Evolutionary conservation across 2,888 invertebrate species (phyloP), one percentile per base, ranked within the genome.

Genomic region (Netelia inedita): DNA sequence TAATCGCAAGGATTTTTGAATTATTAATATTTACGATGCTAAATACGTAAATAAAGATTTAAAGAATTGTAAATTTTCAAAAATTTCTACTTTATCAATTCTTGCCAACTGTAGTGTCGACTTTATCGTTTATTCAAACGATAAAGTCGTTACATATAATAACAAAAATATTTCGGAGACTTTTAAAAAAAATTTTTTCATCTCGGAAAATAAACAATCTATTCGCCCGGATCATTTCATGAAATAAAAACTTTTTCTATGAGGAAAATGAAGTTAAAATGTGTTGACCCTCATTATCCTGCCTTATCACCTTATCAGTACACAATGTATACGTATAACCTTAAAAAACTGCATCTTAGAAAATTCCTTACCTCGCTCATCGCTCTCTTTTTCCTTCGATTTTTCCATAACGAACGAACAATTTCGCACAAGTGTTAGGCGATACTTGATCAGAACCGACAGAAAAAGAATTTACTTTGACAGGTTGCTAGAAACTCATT

Each of bases 321-420:
- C n/a, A 16, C 10, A 19, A 2, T 9, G 23, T 19, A 43, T 14
- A n/a, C 14, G 19, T 65, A 23, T 57, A 16, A 23, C 73, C 53
- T 41, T 8, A 21, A 66, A 57, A 66, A 9, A 41, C 6, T 2
- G 16, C 1, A 11, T 55, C 10, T 9, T 46, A 46, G 21, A 46
- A 63, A 16, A n/a, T 23, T 50, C 1, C n/a, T 21, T 72, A 83
- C 83, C 83, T 72, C 43, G 65, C 2, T 75, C 80, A 14, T 76
- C 76, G 35, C 8, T 14, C 16, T 79, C 66, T 41, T 41, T 66
- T 2, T 83, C 75, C 23, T 84, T 78, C 1, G 68, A 55, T 73
- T 76, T 81, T 14, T 80, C 84, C 84, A 80, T 84, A 41, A 46
- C 72, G 6, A 0, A 21, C 3, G 14, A 46, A 9, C 10, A 35